phyloP scores from a whole-genome alignment of 2,888 invertebrate species.

The Geotrupes spiniger region DNA sequence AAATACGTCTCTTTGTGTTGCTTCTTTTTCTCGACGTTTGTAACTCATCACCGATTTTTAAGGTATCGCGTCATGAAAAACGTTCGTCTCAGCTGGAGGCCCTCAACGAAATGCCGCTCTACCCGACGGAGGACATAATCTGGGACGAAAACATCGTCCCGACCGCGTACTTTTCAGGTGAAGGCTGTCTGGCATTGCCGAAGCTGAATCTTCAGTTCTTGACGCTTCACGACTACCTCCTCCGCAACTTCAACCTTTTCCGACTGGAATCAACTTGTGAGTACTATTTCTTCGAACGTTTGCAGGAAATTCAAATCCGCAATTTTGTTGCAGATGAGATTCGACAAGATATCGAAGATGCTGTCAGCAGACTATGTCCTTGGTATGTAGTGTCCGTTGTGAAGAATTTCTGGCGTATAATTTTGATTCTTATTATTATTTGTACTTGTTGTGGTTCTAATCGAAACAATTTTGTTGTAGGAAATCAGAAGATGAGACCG shows the following conservation, averaged over 20 bases:
- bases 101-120: conserved; percentile 96
- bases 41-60: conserved; percentile 21
- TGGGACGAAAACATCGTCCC: conserved; percentile 99
- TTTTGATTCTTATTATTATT: neutral
- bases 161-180: conserved; percentile 94
- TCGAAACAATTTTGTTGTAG: conserved; percentile 51
- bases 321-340: conserved; percentile 81
- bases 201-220: conserved; percentile 98
- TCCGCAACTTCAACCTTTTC: conserved; percentile 96
- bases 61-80: conserved; percentile 83
- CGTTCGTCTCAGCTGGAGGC: conserved; percentile 90
- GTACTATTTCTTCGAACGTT: no score
- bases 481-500: conserved; percentile 80
- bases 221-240: conserved; percentile 94
- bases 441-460: neutral
- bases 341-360: conserved; percentile 96
- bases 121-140: conserved; percentile 96
- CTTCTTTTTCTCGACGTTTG: neutral
- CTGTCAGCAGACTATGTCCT: conserved; percentile 90
- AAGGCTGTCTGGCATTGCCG: conserved; percentile 92
- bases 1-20: no score
- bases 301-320: no score
- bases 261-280: conserved; percentile 95
- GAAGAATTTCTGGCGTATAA: neutral
- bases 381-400: conserved; percentile 59